These are phyloP conservation scores for Eueides isabella DNA, from an alignment of 1,140 invertebrate species.

Conservation along the genomic window DNA sequence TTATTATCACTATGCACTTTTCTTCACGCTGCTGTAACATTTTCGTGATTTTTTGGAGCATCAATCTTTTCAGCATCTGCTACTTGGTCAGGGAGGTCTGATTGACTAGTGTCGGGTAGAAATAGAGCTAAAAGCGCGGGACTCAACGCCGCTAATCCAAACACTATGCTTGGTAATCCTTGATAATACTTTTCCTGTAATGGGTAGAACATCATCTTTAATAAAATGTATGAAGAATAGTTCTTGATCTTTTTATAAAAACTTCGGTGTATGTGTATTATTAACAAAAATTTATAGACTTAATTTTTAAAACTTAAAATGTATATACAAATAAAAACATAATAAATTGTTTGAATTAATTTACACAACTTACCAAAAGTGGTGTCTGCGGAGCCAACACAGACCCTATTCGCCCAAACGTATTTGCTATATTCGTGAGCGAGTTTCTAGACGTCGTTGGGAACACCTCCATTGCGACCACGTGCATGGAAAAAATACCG, in stretches of 20 bases:
- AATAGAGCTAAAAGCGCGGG: conserved; percentile 59
- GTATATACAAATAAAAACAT: too few relatives aligned
- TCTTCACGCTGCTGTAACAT: conserved; percentile 11
- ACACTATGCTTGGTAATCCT: conserved; percentile 61
- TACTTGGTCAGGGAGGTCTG: conserved; percentile 58
- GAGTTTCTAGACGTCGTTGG: conserved; percentile 86
- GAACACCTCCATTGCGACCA: conserved; percentile 87
- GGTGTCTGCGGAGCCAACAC: conserved; percentile 86
- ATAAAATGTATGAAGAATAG: too few relatives aligned
- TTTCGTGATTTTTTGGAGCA: conserved; percentile 14
- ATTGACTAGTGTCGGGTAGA: conserved; percentile 64
- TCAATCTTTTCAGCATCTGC: conserved; percentile 62
- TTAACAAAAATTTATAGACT: too few relatives aligned
- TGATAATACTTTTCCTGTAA: conserved; percentile 64
- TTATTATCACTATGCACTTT: neutral
- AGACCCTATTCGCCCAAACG: conserved; percentile 86
- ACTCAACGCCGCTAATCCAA: conserved; percentile 59
- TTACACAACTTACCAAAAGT: conserved; percentile 64
- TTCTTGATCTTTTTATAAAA: too few relatives aligned
- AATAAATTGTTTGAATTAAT: neutral
- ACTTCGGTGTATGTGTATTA: too few relatives aligned
- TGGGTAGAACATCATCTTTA: conserved; percentile 1
- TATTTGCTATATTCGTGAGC: conserved; percentile 85
- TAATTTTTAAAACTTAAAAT: too few relatives aligned
- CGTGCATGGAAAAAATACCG: conserved; percentile 83